Percentiles rank a stretch among this genome's conserved stretches.
Conservation (phyloP, 2,888 invertebrate species). For the Malthinus flaveolus region DNA sequence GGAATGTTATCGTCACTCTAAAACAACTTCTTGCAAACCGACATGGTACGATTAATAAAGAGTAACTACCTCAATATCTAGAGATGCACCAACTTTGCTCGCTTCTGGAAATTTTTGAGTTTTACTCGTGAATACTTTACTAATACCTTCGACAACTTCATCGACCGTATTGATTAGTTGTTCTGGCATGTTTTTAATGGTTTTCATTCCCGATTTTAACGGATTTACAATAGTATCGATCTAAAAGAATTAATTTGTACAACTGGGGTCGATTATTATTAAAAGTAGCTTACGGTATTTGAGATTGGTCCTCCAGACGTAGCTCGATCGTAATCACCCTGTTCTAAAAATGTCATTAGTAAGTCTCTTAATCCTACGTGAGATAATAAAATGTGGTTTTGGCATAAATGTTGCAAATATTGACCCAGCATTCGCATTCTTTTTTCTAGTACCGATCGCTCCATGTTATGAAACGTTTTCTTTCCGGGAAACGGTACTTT, state of each 20-base stretch:
- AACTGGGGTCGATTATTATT: not conserved
- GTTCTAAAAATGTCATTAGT: slow-evolving; percentile 68
- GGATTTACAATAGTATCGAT: slow-evolving; percentile 62
- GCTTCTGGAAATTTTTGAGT: slow-evolving; percentile 53
- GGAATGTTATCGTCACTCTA: slow-evolving; percentile 75
- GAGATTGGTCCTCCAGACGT: slow-evolving; percentile 63
- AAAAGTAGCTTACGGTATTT: slow-evolving; percentile 56
- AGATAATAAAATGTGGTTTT: slow-evolving; percentile 61
- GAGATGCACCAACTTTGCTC: slow-evolving; percentile 52
- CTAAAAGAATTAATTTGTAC: slow-evolving; percentile 36
- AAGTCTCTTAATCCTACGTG: slow-evolving; percentile 66
- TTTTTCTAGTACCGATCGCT: slow-evolving; percentile 79
- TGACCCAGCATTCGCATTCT: slow-evolving; percentile 80
- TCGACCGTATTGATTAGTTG: slow-evolving; percentile 83
- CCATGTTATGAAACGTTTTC: slow-evolving; percentile 92
- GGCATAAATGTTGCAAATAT: slow-evolving; percentile 75
- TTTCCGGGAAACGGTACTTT: slow-evolving; percentile 87
- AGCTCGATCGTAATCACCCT: slow-evolving; percentile 70
- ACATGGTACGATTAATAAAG: not conserved
- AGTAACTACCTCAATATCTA: slow-evolving; percentile 60
- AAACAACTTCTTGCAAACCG: slow-evolving; percentile 29
- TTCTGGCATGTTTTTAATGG: slow-evolving; percentile 87
- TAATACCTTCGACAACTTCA: slow-evolving; percentile 80
- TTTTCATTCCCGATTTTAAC: slow-evolving; percentile 79
- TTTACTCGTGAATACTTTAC: slow-evolving; percentile 71